Conservation (phyloP, 2,797 vertebrate species). For the Halcyon smyrnensis region DNA sequence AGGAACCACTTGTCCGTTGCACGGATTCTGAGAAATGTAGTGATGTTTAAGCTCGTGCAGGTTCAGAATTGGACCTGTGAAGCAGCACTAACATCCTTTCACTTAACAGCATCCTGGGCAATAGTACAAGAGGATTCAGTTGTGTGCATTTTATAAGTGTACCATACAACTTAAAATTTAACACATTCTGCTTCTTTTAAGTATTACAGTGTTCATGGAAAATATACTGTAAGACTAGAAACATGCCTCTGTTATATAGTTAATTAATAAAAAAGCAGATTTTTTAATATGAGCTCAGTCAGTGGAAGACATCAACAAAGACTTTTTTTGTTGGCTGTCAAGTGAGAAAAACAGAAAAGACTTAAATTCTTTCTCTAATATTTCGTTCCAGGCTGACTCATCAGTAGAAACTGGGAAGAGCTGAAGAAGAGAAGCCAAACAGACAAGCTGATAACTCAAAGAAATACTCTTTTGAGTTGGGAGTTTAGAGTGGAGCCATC, state of each 20-base stretch:
- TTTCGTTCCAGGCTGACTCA: constrained; percentile 96
- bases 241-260: constrained; percentile 47
- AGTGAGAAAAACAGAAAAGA: constrained; percentile 79
- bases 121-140: neutral
- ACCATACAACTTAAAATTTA: constrained; percentile 31
- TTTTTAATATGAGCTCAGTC: constrained; percentile 64
- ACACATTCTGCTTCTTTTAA: constrained; percentile 19
- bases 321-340: constrained; percentile 83
- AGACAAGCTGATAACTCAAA: constrained; percentile 81
- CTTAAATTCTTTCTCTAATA: constrained; percentile 83
- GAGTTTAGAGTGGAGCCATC: constrained; percentile 92
- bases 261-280: constrained; percentile 62
- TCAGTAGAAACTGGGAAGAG: constrained; percentile 90
- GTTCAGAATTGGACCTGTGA: neutral
- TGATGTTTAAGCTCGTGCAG: neutral
- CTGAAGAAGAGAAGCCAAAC: constrained; percentile 78
- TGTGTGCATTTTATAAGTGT: constrained; percentile 1
- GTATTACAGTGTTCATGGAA: constrained; percentile 38
- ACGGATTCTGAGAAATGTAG: neutral
- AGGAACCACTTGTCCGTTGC: neutral
- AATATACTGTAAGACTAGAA: constrained; percentile 47
- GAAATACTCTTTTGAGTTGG: constrained; percentile 81
- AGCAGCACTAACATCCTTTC: neutral
- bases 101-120: neutral
- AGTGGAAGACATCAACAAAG: constrained; percentile 81